These are phyloP conservation scores for Gymnobelideus leadbeateri DNA, from an alignment of 2,113 vertebrate species.

Conservation along the genomic window DNA sequence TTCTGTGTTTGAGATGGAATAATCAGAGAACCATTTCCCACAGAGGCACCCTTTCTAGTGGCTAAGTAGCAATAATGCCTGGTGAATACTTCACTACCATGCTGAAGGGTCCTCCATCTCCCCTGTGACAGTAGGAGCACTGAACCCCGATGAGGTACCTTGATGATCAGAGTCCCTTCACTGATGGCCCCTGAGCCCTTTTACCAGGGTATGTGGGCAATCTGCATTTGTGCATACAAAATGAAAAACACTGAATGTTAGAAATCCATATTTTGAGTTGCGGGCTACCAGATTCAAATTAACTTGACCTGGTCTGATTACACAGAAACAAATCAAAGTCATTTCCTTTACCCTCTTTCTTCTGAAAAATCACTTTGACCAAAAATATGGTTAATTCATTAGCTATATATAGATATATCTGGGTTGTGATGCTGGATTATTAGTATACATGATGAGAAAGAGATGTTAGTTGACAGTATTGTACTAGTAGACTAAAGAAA, in stretches of 20 bases:
- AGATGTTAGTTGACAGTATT: neutral
- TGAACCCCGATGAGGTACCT: neutral
- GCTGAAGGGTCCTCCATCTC: neutral
- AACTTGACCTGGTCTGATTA: neutral
- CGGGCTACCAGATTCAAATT: neutral
- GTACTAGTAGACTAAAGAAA: neutral
- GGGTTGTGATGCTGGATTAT: neutral
- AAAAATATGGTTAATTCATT: neutral
- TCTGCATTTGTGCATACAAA: conserved; percentile 25
- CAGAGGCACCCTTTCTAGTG: conserved; percentile 24
- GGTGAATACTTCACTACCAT: neutral
- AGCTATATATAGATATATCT: neutral
- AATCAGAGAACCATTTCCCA: conserved; percentile 34
- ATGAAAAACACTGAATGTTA: conserved; percentile 2
- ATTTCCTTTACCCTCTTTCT: neutral
- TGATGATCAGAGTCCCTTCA: conserved; percentile 16
- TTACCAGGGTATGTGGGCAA: neutral
- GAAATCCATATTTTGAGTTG: neutral
- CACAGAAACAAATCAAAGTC: neutral
- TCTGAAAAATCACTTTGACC: neutral
- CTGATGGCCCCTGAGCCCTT: neutral
- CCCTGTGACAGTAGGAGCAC: neutral
- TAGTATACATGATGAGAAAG: neutral
- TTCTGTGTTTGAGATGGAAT: conserved; percentile 52
- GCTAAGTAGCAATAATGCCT: neutral